Percentiles rank a stretch among this genome's conserved stretches.
These are phyloP conservation scores for Paratilapia polleni DNA, from an alignment of 2,113 vertebrate species.

Conservation along the genomic window DNA sequence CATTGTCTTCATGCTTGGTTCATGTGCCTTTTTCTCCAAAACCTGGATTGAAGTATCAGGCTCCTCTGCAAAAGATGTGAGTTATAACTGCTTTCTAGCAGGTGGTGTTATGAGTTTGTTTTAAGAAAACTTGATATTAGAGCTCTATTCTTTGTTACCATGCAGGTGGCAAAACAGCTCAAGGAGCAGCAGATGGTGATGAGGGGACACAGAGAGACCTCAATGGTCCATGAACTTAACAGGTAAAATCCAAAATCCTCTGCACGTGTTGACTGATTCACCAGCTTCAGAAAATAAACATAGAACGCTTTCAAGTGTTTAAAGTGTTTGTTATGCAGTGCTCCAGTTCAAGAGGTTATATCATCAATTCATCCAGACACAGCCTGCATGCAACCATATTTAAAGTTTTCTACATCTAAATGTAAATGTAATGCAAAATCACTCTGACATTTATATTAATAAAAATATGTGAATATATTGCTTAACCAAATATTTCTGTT, in stretches of 20 bases:
- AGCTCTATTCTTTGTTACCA: neutral
- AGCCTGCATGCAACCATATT: neutral
- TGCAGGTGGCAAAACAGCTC: constrained; percentile 95
- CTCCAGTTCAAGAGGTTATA: neutral
- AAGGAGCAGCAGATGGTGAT: constrained; percentile 87
- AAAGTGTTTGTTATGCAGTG: neutral
- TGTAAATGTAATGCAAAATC: neutral
- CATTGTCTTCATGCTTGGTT: constrained; percentile 97
- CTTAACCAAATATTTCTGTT: no score
- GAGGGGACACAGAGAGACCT: constrained; percentile 97
- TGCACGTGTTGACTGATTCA: neutral
- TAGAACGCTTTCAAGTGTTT: no score
- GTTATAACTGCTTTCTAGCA: constrained; percentile 51
- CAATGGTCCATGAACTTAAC: constrained; percentile 99
- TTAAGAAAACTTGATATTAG: neutral
- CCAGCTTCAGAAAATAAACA: neutral
- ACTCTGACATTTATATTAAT: no score
- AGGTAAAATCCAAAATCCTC: constrained; percentile 79
- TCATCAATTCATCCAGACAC: neutral
- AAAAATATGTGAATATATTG: no score
- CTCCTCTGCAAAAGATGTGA: constrained; percentile 97
- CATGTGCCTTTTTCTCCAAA: constrained; percentile 98
- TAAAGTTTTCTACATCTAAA: neutral
- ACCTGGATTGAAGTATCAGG: constrained; percentile 99
- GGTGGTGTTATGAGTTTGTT: neutral